These are phyloP conservation scores for Drosophila fulvimacula DNA, from an alignment of 2,888 invertebrate species.

Conservation along the genomic window DNA sequence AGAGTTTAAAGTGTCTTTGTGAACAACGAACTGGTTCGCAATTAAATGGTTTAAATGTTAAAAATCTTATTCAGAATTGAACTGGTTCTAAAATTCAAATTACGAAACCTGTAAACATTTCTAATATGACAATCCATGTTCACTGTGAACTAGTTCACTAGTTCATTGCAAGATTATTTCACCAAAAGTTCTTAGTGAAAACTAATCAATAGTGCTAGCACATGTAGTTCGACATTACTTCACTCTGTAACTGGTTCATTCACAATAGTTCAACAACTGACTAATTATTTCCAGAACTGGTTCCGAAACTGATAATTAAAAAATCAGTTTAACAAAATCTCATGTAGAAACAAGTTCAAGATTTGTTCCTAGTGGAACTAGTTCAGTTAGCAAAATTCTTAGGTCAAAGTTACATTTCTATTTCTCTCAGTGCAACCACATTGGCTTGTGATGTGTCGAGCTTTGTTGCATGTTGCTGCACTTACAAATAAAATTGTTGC, in stretches of 20 bases:
- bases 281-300: background rate
- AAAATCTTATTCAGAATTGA: background rate
- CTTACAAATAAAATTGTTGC: conserved; percentile 79
- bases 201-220: no score
- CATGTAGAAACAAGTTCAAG: background rate
- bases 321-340: background rate
- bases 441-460: conserved; percentile 44
- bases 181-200: no score
- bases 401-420: conserved; percentile 28
- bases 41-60: background rate
- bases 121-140: no score
- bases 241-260: background rate
- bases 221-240: no score
- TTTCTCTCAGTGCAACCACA: conserved; percentile 50
- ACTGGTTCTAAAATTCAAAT: background rate
- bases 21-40: background rate
- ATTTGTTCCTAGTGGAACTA: background rate
- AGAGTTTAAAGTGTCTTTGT: background rate
- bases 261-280: no score
- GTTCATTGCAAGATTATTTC: no score
- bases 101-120: no score
- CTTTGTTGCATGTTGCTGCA: conserved; percentile 64
- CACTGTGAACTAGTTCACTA: background rate
- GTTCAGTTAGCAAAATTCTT: background rate
- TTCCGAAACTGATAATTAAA: background rate